Conservation (phyloP, 2,888 invertebrate species). For the Kryphioiulus occultus region DNA sequence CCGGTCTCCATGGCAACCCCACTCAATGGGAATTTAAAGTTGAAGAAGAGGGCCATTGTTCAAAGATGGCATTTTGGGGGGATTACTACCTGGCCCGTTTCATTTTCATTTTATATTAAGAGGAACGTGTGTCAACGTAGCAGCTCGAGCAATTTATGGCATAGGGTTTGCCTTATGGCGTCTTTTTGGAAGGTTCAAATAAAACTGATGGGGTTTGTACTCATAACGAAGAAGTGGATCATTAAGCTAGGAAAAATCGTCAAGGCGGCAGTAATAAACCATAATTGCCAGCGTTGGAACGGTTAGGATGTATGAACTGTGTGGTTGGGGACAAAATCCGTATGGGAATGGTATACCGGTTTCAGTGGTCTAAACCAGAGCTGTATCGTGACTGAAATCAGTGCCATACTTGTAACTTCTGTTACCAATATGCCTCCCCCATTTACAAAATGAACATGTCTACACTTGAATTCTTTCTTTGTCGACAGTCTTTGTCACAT, state of each 20-base stretch:
- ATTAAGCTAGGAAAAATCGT: slow-evolving; percentile 18
- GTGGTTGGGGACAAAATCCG: not conserved
- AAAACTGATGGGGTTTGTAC: slow-evolving; percentile 17
- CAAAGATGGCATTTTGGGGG: slow-evolving; percentile 16
- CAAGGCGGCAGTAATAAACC: slow-evolving; percentile 34
- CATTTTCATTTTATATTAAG: slow-evolving; percentile 35
- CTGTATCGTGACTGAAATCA: too few relatives aligned
- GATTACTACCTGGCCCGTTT: slow-evolving; percentile 30
- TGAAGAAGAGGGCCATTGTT: slow-evolving; percentile 26
- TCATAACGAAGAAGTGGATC: slow-evolving; percentile 35
- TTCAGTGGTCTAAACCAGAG: not conserved
- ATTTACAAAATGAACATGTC: too few relatives aligned
- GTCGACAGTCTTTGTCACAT: too few relatives aligned
- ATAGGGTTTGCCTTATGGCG: not conserved
- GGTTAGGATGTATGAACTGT: not conserved
- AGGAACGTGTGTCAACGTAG: slow-evolving; percentile 7
- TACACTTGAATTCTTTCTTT: too few relatives aligned
- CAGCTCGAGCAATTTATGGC: slow-evolving; percentile 13
- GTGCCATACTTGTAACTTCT: too few relatives aligned
- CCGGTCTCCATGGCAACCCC: slow-evolving; percentile 17
- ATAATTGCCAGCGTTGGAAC: slow-evolving; percentile 28
- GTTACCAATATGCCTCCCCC: too few relatives aligned
- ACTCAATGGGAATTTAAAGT: slow-evolving; percentile 31
- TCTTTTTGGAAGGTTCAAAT: not conserved
- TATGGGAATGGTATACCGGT: not conserved